A percentile compares a stretch with the other conserved stretches of the same genome.
Conservation (phyloP, 2,113 vertebrate genomes). For the Turnix velox region DNA sequence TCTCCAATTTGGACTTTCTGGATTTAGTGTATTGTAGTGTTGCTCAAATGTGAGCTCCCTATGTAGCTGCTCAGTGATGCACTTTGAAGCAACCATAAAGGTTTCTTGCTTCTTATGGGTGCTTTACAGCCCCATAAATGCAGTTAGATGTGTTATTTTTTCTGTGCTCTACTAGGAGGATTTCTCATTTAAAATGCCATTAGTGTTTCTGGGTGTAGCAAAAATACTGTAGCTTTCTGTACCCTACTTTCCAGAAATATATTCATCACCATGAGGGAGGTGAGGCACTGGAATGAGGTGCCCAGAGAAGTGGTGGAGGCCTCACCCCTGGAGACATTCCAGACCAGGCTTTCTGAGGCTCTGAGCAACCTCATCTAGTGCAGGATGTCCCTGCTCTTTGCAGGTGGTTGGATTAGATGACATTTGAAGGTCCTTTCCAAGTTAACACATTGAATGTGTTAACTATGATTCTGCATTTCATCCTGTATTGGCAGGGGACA, state of each 20-base stretch:
- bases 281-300: no score
- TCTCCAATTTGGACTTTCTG: not conserved
- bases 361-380: no score
- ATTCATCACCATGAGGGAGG: no score
- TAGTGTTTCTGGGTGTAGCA: not conserved
- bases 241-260: not conserved
- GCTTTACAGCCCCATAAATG: not conserved
- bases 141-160: not conserved
- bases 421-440: no score
- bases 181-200: not conserved
- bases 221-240: not conserved
- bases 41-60: not conserved
- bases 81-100: not conserved
- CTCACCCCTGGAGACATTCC: no score
- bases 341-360: no score
- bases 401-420: no score
- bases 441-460: no score
- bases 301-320: no score
- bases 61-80: not conserved
- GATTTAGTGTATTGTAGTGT: not conserved
- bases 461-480: no score
- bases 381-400: no score
- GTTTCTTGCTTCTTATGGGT: not conserved
- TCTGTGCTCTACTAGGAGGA: not conserved
- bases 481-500: not conserved